Evolutionary conservation across 92 coral and sea anemone species (phyloP), one percentile per base, ranked within the genome.

Genomic region (Actinernus sp.): DNA sequence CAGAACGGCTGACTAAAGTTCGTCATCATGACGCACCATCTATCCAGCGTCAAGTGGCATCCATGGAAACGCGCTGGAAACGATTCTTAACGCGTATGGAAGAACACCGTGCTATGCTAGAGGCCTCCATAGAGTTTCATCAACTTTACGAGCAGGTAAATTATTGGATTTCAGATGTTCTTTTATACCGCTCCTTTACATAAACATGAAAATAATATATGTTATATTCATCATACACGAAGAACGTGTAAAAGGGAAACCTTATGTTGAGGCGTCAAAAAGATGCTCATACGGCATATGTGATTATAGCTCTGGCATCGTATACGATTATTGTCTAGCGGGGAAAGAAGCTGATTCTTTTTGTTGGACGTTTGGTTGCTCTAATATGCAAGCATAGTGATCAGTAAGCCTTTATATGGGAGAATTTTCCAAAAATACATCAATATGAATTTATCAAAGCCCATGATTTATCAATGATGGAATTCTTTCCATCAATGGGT

Each of bases 61-160:
- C 93, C 14, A 91, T 93, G 88, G 98, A 93, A 65, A 77, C 71
- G 9, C 79, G 98, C 63, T 93, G 98, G 98, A 96, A 93, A 69
- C 77, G 98, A 63, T 93, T 93, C 79, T 49, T 93, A 59, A 67
- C 93, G n/a, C 80, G 92, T 30, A 84, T 93, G 71, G 98, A 93
- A 41, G 98, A 90, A 31, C 96, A 90, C 65, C 88, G 98, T 26
- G 71, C 93, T 23, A 78, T 93, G 88, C 68, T 93, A 63, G 98
- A 93, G 45, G 98, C 93, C 1, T 91, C 98, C 2, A 90, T 93
- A 17, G 98, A 93, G 44, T 93, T 70, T 45, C 91, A 93, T 52
- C 98, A 93, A 71, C 83, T 93, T 30, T 86, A 90, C 50, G 98
- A 93, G 76, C 98, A 93, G 91, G 98, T 93, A 78, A 18, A 28